These are phyloP conservation scores for Acanthis flammea DNA, from an alignment of 2,797 vertebrate genomes.

Conservation along the genomic window DNA sequence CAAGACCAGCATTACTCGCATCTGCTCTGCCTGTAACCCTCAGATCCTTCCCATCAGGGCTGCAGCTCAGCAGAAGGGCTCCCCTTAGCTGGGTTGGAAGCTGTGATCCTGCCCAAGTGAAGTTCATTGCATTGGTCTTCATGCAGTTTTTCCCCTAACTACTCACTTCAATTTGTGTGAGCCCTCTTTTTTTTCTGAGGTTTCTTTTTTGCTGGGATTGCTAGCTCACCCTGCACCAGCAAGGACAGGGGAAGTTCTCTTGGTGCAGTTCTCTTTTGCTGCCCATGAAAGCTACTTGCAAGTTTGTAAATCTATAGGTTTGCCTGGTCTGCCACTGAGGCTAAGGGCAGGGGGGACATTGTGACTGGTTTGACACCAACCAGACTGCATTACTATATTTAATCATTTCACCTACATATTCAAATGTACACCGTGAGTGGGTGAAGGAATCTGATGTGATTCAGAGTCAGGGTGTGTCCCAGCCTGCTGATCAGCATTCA, in stretches of 20 bases:
- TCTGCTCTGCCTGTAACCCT: neutral
- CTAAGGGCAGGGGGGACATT: neutral
- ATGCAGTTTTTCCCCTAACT: neutral
- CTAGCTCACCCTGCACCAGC: neutral
- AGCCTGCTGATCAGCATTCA: neutral
- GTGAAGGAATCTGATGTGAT: neutral
- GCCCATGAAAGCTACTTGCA: neutral
- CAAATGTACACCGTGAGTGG: neutral
- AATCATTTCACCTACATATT: neutral
- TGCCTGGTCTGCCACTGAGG: neutral
- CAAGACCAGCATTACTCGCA: neutral
- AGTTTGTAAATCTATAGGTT: neutral
- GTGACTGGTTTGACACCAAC: neutral
- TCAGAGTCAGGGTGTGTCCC: conserved; percentile 9
- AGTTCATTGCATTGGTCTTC: neutral
- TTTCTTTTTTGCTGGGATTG: neutral
- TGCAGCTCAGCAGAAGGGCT: neutral
- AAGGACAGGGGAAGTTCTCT: neutral
- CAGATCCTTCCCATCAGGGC: neutral
- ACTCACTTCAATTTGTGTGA: neutral
- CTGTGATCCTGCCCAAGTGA: neutral
- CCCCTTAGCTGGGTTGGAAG: rapidly evolving
- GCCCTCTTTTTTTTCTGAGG: neutral
- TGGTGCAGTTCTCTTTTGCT: neutral
- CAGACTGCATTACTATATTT: neutral